Conservation (phyloP, 1,140 invertebrate species). For the Adelges cooleyi region DNA sequence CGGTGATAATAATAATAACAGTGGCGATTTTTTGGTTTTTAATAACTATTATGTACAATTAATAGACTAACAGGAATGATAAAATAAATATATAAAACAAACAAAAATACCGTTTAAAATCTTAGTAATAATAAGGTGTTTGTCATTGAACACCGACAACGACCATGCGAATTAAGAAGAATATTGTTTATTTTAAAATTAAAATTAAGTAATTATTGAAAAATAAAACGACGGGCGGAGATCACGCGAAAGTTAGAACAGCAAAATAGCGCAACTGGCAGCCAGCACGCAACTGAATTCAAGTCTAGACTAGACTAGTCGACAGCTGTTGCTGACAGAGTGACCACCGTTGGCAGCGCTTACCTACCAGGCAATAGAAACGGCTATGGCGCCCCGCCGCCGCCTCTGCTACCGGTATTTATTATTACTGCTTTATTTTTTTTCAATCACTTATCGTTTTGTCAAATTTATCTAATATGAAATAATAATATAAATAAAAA, state of each 20-base stretch:
- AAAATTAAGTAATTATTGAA: background rate
- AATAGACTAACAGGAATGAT: too few relatives aligned
- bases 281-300: constrained; percentile 28
- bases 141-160: too few relatives aligned
- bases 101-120: too few relatives aligned
- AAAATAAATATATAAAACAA: too few relatives aligned
- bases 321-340: constrained; percentile 21
- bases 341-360: constrained; percentile 18
- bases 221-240: background rate
- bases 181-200: too few relatives aligned
- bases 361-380: background rate
- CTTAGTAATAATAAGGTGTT: too few relatives aligned
- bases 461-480: constrained; percentile 26
- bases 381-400: background rate
- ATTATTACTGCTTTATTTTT: background rate
- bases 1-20: too few relatives aligned
- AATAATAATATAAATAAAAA: too few relatives aligned
- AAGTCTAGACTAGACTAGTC: constrained; percentile 27
- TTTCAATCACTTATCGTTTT: constrained; percentile 8
- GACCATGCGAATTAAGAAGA: too few relatives aligned
- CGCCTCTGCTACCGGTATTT: too few relatives aligned
- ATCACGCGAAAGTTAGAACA: constrained; percentile 25
- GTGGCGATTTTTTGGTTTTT: too few relatives aligned
- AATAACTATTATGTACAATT: too few relatives aligned
- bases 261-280: constrained; percentile 8